A percentile compares a stretch with the other conserved stretches of the same genome.
Conservation (phyloP, 53 echinoderm and acorn worm genomes). For the Holothuria scabra region DNA sequence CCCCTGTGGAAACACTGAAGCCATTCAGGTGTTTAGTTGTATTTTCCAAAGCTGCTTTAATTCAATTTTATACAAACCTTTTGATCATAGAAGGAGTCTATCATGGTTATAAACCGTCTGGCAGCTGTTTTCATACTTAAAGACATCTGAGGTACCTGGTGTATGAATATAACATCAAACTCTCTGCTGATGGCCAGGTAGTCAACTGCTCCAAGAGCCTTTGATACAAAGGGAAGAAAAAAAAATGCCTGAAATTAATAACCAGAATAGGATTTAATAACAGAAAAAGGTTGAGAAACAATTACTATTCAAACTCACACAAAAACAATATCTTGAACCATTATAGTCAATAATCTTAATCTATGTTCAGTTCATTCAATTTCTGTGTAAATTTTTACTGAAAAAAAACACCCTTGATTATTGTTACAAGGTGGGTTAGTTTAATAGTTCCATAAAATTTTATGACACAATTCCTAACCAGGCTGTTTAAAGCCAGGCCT, state of each 20-base stretch:
- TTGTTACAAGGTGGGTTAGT: no score
- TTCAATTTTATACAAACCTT: constrained; percentile 64
- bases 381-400: no score
- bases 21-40: no score
- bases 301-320: neutral
- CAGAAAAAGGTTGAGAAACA: neutral
- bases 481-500: no score
- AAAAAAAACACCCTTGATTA: no score
- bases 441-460: no score
- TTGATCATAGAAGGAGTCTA: constrained; percentile 96
- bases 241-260: neutral
- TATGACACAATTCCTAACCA: no score
- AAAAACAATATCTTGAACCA: no score
- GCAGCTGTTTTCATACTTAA: constrained; percentile 79
- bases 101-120: constrained; percentile 89
- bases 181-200: constrained; percentile 81
- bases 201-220: constrained; percentile 95
- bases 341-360: no score
- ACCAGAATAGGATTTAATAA: neutral
- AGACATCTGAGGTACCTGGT: constrained; percentile 96
- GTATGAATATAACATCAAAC: constrained; percentile 86
- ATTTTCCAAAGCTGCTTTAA: no score
- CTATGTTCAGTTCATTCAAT: no score
- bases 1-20: no score
- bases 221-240: neutral